These are phyloP conservation scores for Cerceris rybyensis DNA, from an alignment of 2,888 invertebrate genomes.

Conservation along the genomic window DNA sequence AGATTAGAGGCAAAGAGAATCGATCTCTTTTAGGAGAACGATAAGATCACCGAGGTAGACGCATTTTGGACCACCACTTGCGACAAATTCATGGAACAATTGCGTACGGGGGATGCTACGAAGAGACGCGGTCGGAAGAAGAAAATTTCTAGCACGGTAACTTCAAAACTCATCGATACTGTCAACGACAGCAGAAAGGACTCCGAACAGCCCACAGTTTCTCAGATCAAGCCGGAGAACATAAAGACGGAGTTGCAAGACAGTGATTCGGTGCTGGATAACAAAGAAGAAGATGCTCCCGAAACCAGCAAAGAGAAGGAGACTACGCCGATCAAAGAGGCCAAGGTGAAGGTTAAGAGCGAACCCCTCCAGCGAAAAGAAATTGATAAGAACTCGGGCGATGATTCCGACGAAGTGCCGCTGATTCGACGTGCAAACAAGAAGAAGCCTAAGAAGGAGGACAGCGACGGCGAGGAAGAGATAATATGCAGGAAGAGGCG, in stretches of 20 bases:
- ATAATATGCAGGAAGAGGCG: constrained; percentile 73
- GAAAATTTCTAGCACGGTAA: constrained; percentile 78
- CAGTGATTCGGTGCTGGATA: constrained; percentile 67
- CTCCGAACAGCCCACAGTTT: constrained; percentile 45
- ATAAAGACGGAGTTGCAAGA: constrained; percentile 60
- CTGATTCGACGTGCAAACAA: constrained; percentile 70
- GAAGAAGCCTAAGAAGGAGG: constrained; percentile 72
- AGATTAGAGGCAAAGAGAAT: background rate
- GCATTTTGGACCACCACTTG: constrained; percentile 88
- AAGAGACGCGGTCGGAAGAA: constrained; percentile 85
- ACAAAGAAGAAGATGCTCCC: constrained; percentile 73
- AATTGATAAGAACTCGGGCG: constrained; percentile 66
- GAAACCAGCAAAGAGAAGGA: constrained; percentile 66
- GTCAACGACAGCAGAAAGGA: constrained; percentile 60
- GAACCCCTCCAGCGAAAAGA: constrained; percentile 48
- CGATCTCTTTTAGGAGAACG: constrained; percentile 71
- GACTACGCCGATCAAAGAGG: constrained; percentile 25
- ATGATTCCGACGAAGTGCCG: constrained; percentile 76
- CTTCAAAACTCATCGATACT: constrained; percentile 63
- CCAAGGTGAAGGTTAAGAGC: constrained; percentile 64
- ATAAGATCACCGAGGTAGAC: constrained; percentile 79
- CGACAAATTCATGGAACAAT: constrained; percentile 90
- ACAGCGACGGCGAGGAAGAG: constrained; percentile 73
- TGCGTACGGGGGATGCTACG: constrained; percentile 84
- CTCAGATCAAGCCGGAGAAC: constrained; percentile 62